Percentiles rank a stretch among this genome's conserved stretches.
phyloP scores from a whole-genome alignment of 2,797 vertebrate species.

The Geotrypetes seraphini region DNA sequence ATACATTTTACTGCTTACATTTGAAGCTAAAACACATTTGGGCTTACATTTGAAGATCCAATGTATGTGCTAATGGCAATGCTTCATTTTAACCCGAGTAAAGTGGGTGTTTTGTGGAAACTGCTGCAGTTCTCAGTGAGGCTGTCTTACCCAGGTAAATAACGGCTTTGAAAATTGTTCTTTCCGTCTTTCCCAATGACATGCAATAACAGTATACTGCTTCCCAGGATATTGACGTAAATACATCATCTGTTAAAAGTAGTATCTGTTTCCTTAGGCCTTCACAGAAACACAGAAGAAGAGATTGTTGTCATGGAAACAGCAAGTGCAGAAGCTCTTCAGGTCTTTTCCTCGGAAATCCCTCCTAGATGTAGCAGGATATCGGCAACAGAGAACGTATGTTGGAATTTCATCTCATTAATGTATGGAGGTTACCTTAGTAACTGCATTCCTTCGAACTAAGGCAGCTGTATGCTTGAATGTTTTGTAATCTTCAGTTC shows the following conservation, averaged over 20 bases:
- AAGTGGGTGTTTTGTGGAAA: background rate
- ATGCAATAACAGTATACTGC: constrained; percentile 1
- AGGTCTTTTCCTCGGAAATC: constrained; percentile 95
- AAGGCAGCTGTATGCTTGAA: too few species aligned
- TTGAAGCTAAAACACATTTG: too few species aligned
- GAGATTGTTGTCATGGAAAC: constrained; percentile 97
- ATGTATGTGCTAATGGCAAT: too few species aligned
- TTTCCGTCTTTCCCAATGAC: background rate
- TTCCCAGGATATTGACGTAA: too few species aligned
- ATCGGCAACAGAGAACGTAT: constrained; percentile 86
- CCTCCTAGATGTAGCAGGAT: constrained; percentile 87
- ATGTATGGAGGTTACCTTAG: constrained; percentile 1
- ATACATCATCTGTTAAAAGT: constrained; percentile 8
- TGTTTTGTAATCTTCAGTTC: too few species aligned
- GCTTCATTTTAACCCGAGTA: too few species aligned
- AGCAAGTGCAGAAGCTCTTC: constrained; percentile 97
- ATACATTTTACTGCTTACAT: too few species aligned
- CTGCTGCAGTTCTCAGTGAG: background rate
- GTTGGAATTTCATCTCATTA: constrained; percentile 6
- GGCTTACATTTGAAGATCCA: too few species aligned
- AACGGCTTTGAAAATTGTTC: constrained; percentile 11
- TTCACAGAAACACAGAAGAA: constrained; percentile 97
- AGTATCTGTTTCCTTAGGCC: constrained; percentile 57
- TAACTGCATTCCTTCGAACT: background rate
- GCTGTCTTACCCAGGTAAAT: background rate